Conservation (phyloP, 2,113 vertebrate species). For the Gavia stellata region DNA sequence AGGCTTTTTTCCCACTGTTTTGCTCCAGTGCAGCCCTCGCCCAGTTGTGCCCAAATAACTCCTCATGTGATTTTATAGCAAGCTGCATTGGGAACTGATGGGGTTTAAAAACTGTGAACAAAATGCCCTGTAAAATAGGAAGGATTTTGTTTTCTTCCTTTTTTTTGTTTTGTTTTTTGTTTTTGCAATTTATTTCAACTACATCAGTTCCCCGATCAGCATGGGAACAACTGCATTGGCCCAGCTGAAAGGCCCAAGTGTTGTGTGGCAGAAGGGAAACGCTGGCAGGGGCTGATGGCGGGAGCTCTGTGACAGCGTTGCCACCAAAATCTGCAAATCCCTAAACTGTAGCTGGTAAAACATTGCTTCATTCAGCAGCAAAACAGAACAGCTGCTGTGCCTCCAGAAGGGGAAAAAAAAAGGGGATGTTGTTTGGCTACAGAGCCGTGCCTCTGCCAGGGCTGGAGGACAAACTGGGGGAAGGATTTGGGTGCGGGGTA, state of each 20-base stretch:
- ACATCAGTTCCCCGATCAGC: not conserved
- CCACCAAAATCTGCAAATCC: conserved; percentile 33
- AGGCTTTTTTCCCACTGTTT: not conserved
- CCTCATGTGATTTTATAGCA: not conserved
- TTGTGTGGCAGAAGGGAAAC: not conserved
- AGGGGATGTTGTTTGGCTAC: not conserved
- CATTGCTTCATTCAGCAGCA: conserved; percentile 18
- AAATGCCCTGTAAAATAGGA: not conserved
- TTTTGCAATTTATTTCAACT: not conserved
- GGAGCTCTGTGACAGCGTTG: not conserved
- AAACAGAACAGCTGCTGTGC: conserved; percentile 32
- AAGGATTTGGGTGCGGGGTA: not conserved
- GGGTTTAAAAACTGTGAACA: not conserved
- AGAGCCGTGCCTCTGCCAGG: not conserved
- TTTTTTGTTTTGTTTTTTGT: not conserved
- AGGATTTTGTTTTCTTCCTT: not conserved
- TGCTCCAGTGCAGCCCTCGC: not conserved
- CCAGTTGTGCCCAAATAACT: not conserved
- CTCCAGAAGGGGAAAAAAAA: not conserved
- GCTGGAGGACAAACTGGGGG: not conserved
- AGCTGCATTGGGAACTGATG: not conserved
- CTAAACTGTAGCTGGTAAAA: not conserved
- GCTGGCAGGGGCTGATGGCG: not conserved
- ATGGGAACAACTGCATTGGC: not conserved
- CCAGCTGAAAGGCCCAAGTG: not conserved